A percentile compares a stretch with the other conserved stretches of the same genome.
Evolutionary conservation across 2,797 vertebrate species (phyloP).

Genomic region (Platyrinchus mystaceus): DNA sequence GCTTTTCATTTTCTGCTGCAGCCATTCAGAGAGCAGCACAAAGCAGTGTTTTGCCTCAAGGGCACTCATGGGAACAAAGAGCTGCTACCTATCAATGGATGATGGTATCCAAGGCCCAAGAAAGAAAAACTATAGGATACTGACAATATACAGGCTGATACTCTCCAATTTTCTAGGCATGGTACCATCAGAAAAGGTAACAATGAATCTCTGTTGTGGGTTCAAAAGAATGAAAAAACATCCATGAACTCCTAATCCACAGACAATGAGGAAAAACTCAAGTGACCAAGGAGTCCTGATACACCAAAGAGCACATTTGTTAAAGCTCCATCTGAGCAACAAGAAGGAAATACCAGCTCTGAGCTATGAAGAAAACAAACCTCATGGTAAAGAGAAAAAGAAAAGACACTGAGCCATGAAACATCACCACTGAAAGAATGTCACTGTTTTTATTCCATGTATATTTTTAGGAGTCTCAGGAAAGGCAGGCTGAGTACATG

Average conservation of each 20-base stretch:
- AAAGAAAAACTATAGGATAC: not conserved
- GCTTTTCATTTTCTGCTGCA: not conserved
- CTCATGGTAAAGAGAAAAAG: fast-evolving
- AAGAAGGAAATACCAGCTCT: not conserved
- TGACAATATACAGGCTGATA: not conserved
- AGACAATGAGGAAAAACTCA: not conserved
- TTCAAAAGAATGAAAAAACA: not conserved
- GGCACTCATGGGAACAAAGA: not conserved
- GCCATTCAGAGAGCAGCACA: not conserved
- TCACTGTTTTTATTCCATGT: not conserved
- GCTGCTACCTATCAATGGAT: not conserved
- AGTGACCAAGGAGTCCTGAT: not conserved
- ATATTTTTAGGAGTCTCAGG: not conserved
- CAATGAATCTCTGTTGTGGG: fast-evolving
- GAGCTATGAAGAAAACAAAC: not conserved
- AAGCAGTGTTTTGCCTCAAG: not conserved
- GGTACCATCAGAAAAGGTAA: not conserved
- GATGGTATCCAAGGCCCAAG: not conserved
- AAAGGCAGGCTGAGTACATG: not conserved
- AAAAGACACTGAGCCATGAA: not conserved
- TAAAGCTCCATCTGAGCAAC: not conserved
- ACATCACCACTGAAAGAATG: not conserved
- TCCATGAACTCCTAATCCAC: not conserved
- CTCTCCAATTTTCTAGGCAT: fast-evolving
- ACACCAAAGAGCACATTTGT: fast-evolving